A percentile compares a stretch with the other conserved stretches of the same genome.
Evolutionary conservation across 2,113 vertebrate genomes (phyloP).

Genomic region (Oncorhynchus keta): DNA sequence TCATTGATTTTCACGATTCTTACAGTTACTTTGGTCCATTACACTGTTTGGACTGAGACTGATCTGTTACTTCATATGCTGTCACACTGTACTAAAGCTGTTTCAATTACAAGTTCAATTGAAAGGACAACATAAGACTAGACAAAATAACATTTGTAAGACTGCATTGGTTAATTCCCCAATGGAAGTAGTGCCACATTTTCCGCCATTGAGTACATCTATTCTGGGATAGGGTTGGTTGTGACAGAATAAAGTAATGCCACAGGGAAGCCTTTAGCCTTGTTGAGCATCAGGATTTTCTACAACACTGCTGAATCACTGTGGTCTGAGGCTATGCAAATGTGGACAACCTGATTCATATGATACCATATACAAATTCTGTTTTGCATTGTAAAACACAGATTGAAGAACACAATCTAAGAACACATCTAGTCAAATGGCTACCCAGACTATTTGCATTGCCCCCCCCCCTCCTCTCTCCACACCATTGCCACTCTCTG

Average conservation of each 20-base stretch:
- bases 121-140: background rate
- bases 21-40: conserved; percentile 19
- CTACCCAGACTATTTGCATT: too few species aligned
- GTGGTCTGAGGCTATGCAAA: background rate
- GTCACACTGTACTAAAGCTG: background rate
- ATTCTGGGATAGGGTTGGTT: background rate
- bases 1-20: conserved; percentile 10
- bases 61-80: background rate
- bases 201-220: background rate
- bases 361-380: conserved; percentile 6
- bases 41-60: background rate
- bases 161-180: background rate
- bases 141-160: background rate
- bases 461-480: too few species aligned
- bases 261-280: too few species aligned
- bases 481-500: too few species aligned
- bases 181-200: background rate
- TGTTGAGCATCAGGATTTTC: background rate
- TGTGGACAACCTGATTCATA: background rate
- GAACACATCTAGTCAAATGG: too few species aligned
- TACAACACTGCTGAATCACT: background rate
- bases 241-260: background rate
- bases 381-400: conserved; percentile 48
- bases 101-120: background rate
- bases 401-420: background rate